Conservation (phyloP, 2,113 vertebrate species). For the Pelobates fuscus region DNA sequence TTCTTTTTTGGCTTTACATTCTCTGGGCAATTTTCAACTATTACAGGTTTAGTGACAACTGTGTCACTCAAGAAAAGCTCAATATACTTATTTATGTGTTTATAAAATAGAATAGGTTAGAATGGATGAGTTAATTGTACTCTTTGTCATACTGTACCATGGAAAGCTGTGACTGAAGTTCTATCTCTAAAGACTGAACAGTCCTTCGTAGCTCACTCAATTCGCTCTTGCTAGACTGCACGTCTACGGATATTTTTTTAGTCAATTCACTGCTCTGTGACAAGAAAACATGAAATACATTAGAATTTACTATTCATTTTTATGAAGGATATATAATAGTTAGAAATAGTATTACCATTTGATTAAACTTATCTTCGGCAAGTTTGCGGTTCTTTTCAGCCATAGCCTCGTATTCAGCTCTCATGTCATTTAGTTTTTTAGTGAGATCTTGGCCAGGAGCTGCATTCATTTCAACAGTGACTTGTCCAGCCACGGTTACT, state of each 20-base stretch:
- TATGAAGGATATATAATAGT: background rate
- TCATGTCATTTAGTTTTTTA: constrained; percentile 77
- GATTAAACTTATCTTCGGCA: constrained; percentile 79
- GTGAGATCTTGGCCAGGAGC: constrained; percentile 78
- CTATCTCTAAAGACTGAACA: constrained; percentile 71
- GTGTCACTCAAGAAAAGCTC: no score
- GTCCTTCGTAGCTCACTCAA: constrained; percentile 64
- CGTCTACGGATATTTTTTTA: constrained; percentile 53
- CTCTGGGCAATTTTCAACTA: no score
- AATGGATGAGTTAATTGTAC: no score
- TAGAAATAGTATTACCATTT: constrained; percentile 22
- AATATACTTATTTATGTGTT: no score
- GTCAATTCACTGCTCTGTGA: constrained; percentile 61
- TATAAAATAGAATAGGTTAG: no score
- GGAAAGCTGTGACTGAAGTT: constrained; percentile 55
- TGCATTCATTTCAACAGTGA: constrained; percentile 86
- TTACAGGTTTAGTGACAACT: no score
- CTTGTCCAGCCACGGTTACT: constrained; percentile 69
- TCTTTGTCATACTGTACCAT: constrained; percentile 62
- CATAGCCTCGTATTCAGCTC: constrained; percentile 78
- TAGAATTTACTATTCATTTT: background rate
- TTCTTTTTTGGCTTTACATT: no score
- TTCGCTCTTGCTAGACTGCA: constrained; percentile 55
- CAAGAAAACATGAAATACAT: background rate
- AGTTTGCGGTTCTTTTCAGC: constrained; percentile 81